phyloP scores from a whole-genome alignment of 2,888 invertebrate genomes.

The Ennomos erosarius region DNA sequence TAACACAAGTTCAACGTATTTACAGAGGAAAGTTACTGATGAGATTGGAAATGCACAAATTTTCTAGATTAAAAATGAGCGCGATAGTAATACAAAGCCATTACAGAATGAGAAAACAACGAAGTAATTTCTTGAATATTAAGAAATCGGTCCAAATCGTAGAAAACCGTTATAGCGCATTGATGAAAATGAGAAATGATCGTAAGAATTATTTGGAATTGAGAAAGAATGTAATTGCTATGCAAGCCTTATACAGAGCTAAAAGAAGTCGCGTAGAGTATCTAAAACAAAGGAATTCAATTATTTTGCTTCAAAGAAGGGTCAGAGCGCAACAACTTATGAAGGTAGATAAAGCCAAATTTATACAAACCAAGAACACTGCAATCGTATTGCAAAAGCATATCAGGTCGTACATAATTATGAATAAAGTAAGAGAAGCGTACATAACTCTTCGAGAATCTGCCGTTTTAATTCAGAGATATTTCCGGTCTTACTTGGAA shows the following conservation, averaged over 20 bases:
- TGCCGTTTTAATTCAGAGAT: conserved; percentile 46
- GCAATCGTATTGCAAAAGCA: conserved; percentile 77
- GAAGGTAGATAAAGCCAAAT: conserved; percentile 64
- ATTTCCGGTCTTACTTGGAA: conserved; percentile 49
- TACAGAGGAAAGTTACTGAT: conserved; percentile 70
- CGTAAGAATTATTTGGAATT: conserved; percentile 58
- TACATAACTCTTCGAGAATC: conserved; percentile 56
- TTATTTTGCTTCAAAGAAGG: conserved; percentile 78
- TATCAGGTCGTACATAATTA: conserved; percentile 66
- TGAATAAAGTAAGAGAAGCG: conserved; percentile 51
- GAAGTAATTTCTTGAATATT: conserved; percentile 48
- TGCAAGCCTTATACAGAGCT: conserved; percentile 80
- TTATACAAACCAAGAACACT: conserved; percentile 62
- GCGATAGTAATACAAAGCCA: conserved; percentile 72
- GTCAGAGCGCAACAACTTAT: conserved; percentile 74
- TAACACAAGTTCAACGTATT: conserved; percentile 62
- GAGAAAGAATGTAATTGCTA: conserved; percentile 58
- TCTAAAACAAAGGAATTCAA: conserved; percentile 53
- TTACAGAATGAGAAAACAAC: conserved; percentile 65
- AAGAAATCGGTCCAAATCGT: conserved; percentile 58
- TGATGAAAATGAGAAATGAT: conserved; percentile 65
- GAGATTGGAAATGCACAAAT: conserved; percentile 59
- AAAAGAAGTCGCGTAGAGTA: conserved; percentile 69
- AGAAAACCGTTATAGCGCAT: conserved; percentile 57
- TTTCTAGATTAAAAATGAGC: conserved; percentile 50